phyloP scores from a whole-genome alignment of 2,797 vertebrate species.

The Psittacula derbiana region DNA sequence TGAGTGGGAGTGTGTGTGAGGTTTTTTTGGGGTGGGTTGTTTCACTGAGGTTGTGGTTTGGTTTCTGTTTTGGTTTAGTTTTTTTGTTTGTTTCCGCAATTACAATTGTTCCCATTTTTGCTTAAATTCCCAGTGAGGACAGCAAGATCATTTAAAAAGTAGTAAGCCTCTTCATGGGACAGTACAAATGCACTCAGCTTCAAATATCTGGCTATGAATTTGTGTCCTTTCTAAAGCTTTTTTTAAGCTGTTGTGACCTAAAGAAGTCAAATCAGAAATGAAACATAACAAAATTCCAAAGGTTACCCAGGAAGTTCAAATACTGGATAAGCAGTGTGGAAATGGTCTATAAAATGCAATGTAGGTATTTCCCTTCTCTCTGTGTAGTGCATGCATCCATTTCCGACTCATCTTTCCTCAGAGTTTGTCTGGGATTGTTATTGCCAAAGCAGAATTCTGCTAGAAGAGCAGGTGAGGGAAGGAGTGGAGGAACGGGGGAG shows the following conservation, averaged over 20 bases:
- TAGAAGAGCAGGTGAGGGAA: not conserved
- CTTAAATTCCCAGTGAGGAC: not conserved
- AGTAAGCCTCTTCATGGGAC: not conserved
- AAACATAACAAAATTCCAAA: not conserved
- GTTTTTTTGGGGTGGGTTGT: fast-evolving
- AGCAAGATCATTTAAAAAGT: not conserved
- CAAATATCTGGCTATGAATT: not conserved
- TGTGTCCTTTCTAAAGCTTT: not conserved
- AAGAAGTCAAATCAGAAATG: not conserved
- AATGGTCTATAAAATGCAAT: not conserved
- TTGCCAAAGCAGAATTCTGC: not conserved
- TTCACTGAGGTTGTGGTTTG: not conserved
- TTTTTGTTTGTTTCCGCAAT: not conserved
- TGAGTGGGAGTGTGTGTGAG: not conserved
- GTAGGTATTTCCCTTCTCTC: not conserved
- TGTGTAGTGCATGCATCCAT: not conserved
- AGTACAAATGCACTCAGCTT: not conserved
- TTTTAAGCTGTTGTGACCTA: not conserved
- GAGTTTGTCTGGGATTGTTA: not conserved
- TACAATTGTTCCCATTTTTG: not conserved
- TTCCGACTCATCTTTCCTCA: not conserved
- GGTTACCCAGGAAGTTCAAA: not conserved
- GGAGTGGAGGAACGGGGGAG: not conserved
- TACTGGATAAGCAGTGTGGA: not conserved
- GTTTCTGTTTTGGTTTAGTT: not conserved